phyloP scores from a whole-genome alignment of 1,140 invertebrate species.

The Meloidogyne floridensis region DNA sequence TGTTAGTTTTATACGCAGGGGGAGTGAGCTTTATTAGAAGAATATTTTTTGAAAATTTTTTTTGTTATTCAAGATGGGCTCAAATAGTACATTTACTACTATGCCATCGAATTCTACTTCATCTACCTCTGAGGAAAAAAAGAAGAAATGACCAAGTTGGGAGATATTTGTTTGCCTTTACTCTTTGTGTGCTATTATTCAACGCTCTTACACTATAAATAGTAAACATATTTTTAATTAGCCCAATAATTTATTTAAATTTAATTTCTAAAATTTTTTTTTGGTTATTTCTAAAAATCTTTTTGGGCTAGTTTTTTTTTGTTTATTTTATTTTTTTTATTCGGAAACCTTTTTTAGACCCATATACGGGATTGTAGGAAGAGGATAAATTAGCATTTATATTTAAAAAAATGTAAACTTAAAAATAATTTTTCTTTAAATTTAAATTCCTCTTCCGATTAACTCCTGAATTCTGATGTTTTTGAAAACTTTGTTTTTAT shows the following conservation, averaged over 20 bases:
- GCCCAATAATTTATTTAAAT: not conserved
- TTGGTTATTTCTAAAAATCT: not conserved
- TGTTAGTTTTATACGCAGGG: too few species aligned
- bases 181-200: not conserved
- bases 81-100: not conserved
- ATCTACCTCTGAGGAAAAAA: not conserved
- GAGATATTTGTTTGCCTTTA: not conserved
- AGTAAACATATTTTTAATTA: not conserved
- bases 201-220: not conserved
- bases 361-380: slow-evolving; percentile 5
- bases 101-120: not conserved
- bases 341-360: not conserved
- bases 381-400: not conserved
- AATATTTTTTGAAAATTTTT: not conserved
- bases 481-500: not conserved
- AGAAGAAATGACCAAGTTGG: not conserved
- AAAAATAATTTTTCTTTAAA: too few species aligned
- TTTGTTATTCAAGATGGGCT: not conserved
- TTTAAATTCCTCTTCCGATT: not conserved
- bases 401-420: too few species aligned
- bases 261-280: not conserved
- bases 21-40: too few species aligned
- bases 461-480: not conserved
- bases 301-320: not conserved
- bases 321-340: not conserved